A percentile compares a stretch with the other conserved stretches of the same genome.
These are phyloP conservation scores for Zoanthus solanderi DNA, from an alignment of 92 coral and sea anemone genomes.

Conservation along the genomic window DNA sequence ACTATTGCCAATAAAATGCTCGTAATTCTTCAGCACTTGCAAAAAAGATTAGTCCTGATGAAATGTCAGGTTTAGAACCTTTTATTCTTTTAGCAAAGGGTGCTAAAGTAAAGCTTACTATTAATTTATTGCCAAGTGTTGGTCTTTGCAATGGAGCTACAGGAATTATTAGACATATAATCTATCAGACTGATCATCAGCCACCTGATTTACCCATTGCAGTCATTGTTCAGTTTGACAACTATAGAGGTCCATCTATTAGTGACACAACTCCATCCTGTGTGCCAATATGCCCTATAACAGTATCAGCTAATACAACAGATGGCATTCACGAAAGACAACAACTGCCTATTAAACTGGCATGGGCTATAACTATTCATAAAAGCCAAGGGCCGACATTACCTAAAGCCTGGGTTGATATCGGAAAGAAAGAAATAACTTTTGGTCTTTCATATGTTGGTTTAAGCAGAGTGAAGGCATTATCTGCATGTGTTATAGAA, in stretches of 20 bases:
- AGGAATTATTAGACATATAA: slow-evolving; percentile 47
- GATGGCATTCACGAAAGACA: slow-evolving; percentile 42
- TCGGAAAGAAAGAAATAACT: slow-evolving; percentile 37
- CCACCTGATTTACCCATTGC: slow-evolving; percentile 74
- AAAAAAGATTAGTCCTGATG: slow-evolving; percentile 29
- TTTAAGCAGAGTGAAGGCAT: slow-evolving; percentile 43
- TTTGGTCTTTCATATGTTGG: slow-evolving; percentile 37
- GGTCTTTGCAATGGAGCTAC: slow-evolving; percentile 70
- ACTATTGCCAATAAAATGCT: slow-evolving; percentile 48
- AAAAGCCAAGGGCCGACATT: slow-evolving; percentile 42
- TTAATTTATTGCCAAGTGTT: slow-evolving; percentile 65
- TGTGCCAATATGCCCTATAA: slow-evolving; percentile 70
- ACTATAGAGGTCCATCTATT: slow-evolving; percentile 68
- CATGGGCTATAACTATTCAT: slow-evolving; percentile 38
- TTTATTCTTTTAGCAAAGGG: slow-evolving; percentile 28
- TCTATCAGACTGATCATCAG: slow-evolving; percentile 53
- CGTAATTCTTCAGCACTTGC: slow-evolving; percentile 32
- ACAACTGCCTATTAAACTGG: slow-evolving; percentile 46
- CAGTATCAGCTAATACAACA: slow-evolving; percentile 49
- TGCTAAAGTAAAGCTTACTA: slow-evolving; percentile 38
- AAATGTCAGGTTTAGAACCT: slow-evolving; percentile 36
- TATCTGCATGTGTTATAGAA: slow-evolving; percentile 25
- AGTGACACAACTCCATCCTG: slow-evolving; percentile 57
- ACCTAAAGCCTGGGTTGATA: slow-evolving; percentile 45
- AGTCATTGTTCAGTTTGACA: slow-evolving; percentile 69